Evolutionary conservation across 2,797 vertebrate genomes (phyloP).

Genomic region (Chelmon rostratus): DNA sequence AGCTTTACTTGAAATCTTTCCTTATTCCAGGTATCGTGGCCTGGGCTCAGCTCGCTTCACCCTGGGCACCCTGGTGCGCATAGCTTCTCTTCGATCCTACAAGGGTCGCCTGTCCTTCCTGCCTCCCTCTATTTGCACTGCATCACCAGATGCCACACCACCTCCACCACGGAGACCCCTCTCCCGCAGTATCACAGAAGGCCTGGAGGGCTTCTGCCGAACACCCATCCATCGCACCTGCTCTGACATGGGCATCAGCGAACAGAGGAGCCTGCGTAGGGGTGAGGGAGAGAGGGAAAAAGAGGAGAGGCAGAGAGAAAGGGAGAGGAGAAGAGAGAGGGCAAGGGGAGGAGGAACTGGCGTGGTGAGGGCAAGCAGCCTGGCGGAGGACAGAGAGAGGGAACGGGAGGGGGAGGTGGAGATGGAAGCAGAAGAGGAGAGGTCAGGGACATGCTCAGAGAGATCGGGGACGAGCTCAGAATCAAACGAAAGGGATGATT

Average conservation of each 20-base stretch:
- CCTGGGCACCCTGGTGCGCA: slow-evolving; percentile 90
- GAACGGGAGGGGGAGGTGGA: slow-evolving; percentile 81
- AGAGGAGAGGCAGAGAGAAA: slow-evolving; percentile 84
- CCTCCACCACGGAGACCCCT: slow-evolving; percentile 85
- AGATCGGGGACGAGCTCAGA: slow-evolving; percentile 67
- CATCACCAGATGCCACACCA: slow-evolving; percentile 78
- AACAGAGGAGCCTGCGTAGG: slow-evolving; percentile 84
- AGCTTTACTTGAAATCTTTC: slow-evolving; percentile 1
- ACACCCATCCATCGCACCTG: slow-evolving; percentile 88
- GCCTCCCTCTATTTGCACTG: slow-evolving; percentile 83
- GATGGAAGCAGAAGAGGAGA: slow-evolving; percentile 78
- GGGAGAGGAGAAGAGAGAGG: slow-evolving; percentile 83
- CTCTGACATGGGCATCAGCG: slow-evolving; percentile 91
- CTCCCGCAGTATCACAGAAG: slow-evolving; percentile 89
- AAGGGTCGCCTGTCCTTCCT: slow-evolving; percentile 93
- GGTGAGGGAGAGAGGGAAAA: slow-evolving; percentile 83
- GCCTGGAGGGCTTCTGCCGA: slow-evolving; percentile 83
- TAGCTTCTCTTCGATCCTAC: slow-evolving; percentile 92
- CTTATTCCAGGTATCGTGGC: slow-evolving; percentile 85
- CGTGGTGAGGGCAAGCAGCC: slow-evolving; percentile 87
- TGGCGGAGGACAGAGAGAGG: slow-evolving; percentile 86
- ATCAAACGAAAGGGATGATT: slow-evolving; percentile 77
- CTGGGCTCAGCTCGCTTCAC: slow-evolving; percentile 94
- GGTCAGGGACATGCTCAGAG: slow-evolving; percentile 60
- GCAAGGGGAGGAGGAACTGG: slow-evolving; percentile 82